These are phyloP conservation scores for Olivierus martensii DNA, from an alignment of 1,140 invertebrate genomes.

Conservation along the genomic window DNA sequence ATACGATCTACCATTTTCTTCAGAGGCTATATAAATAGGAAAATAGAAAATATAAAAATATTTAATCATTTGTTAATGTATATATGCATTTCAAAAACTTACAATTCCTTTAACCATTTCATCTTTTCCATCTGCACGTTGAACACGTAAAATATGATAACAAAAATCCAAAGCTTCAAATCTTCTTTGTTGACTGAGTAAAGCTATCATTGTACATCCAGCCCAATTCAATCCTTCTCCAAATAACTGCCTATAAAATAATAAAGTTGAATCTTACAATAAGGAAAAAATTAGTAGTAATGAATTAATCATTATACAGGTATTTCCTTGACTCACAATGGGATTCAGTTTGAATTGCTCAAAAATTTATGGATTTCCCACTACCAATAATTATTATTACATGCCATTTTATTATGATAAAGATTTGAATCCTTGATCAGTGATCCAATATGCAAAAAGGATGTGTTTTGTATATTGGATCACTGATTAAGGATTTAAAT, in stretches of 20 bases:
- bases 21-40: slow-evolving; percentile 51
- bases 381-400: too few species aligned
- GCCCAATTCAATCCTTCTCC: slow-evolving; percentile 99
- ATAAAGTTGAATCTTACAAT: not conserved
- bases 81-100: slow-evolving; percentile 37
- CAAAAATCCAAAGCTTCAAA: slow-evolving; percentile 99
- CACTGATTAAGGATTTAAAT: too few species aligned
- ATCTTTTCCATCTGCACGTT: slow-evolving; percentile 92
- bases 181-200: slow-evolving; percentile 85
- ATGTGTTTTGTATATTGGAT: too few species aligned
- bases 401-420: too few species aligned
- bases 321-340: too few species aligned
- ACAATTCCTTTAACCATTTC: slow-evolving; percentile 92
- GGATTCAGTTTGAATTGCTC: too few species aligned
- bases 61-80: not conserved
- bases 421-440: too few species aligned
- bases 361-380: too few species aligned
- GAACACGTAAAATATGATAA: slow-evolving; percentile 93
- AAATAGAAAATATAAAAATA: not conserved
- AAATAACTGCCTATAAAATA: slow-evolving; percentile 66
- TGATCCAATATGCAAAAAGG: too few species aligned
- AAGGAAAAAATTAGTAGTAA: not conserved
- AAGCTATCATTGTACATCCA: slow-evolving; percentile 94
- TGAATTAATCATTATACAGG: not conserved
- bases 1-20: slow-evolving; percentile 97